Conservation (phyloP, 2,797 vertebrate species). For the Mus caroli region DNA sequence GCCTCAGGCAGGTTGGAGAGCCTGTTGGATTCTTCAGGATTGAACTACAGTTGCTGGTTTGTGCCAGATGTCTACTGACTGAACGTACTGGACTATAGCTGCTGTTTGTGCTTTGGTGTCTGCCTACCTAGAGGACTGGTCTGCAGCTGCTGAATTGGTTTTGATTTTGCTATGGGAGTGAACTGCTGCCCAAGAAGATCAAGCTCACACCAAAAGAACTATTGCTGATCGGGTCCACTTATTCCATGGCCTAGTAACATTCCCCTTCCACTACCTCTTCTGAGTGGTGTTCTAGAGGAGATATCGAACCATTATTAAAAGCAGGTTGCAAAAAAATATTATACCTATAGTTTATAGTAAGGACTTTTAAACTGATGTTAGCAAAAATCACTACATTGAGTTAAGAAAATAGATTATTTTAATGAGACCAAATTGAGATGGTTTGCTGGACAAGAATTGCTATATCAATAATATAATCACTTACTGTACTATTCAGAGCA, state of each 20-base stretch:
- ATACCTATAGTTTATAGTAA: not conserved
- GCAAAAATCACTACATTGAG: constrained; percentile 21
- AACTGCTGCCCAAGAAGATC: not conserved
- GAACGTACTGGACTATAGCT: not conserved
- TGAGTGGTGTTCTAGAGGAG: not conserved
- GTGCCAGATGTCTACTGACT: not conserved
- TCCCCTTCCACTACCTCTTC: not conserved
- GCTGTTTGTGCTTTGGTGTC: not conserved
- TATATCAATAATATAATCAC: constrained; percentile 1
- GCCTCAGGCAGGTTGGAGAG: not conserved
- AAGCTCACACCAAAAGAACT: not conserved
- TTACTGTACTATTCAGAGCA: not conserved
- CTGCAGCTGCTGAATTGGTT: not conserved
- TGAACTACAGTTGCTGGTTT: not conserved
- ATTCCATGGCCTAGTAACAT: not conserved
- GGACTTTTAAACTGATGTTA: not conserved
- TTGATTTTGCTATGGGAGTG: not conserved
- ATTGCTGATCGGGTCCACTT: not conserved
- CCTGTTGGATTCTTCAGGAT: not conserved
- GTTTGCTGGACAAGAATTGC: not conserved
- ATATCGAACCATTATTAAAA: not conserved
- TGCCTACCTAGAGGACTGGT: not conserved
- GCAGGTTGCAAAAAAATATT: not conserved
- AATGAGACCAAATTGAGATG: not conserved
- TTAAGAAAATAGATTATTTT: not conserved